Evolutionary conservation across 2,888 invertebrate genomes (phyloP).

Genomic region (Parnassius smintheus): DNA sequence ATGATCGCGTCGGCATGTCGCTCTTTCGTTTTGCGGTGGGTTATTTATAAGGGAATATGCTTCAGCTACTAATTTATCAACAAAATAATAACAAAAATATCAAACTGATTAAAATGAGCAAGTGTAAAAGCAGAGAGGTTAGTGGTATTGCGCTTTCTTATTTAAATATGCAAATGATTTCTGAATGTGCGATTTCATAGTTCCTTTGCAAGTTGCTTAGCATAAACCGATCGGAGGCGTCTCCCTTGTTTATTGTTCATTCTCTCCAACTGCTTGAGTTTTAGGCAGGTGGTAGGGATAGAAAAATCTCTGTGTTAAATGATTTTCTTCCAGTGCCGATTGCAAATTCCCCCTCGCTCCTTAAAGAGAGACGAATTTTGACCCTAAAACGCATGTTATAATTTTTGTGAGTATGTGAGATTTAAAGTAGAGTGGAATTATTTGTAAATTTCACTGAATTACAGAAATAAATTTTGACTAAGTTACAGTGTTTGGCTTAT

Average conservation of each 20-base stretch:
- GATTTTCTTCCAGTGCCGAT: slow-evolving; percentile 55
- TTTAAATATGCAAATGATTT: slow-evolving; percentile 71
- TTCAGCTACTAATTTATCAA: slow-evolving; percentile 35
- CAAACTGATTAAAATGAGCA: slow-evolving; percentile 58
- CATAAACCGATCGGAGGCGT: slow-evolving; percentile 66
- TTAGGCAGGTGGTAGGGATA: slow-evolving; percentile 59
- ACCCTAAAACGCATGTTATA: slow-evolving; percentile 67
- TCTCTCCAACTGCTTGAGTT: slow-evolving; percentile 38
- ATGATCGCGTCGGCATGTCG: slow-evolving; percentile 72
- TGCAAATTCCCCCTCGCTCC: slow-evolving; percentile 50
- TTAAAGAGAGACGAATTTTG: slow-evolving; percentile 61
- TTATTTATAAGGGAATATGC: slow-evolving; percentile 67
- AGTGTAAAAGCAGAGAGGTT: slow-evolving; percentile 44
- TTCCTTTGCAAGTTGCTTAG: slow-evolving; percentile 63
- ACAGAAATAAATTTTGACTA: no score
- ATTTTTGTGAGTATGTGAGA: slow-evolving; percentile 41
- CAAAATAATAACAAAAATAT: neutral
- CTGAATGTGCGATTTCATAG: slow-evolving; percentile 55
- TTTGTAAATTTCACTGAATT: no score
- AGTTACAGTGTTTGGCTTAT: slow-evolving; percentile 10
- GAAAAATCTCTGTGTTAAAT: slow-evolving; percentile 66
- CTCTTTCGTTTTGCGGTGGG: slow-evolving; percentile 58
- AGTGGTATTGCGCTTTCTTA: slow-evolving; percentile 51
- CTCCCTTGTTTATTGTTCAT: slow-evolving; percentile 36
- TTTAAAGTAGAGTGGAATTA: no score